Evolutionary conservation across 2,888 invertebrate species (phyloP), one percentile per base, ranked within the genome.

Genomic region (Malthinus flaveolus): DNA sequence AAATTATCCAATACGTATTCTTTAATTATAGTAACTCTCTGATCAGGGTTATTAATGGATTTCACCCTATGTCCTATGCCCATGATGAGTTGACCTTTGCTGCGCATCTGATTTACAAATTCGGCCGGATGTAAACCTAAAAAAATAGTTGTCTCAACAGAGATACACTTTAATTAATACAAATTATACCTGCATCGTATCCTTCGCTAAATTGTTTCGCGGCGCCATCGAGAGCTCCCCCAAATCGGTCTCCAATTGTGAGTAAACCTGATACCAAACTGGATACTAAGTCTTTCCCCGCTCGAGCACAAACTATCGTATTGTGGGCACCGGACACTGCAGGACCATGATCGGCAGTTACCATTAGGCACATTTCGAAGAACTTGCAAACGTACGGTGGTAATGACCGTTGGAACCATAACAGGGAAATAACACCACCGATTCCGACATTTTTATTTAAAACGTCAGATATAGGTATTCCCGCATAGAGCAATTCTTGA

Each of bases 241-340:
- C 99, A 81, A 99, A 99, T 11, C 99, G 85, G 78, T 99, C 98
- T 33, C 98, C 98, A 76, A 99, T 99, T 13, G 99, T 99, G 12
- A 99, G 83, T 44, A 99, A 84, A 1, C 99, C 99, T 66, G 96
- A 96, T 51, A 97, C 31, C 7, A 98, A 85, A 36, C 93, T 94
- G 9, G 98, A 95, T 59, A 99, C 92, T 68, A 99, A 86, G 84
- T 97, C 97, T 84, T 99, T 97, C 67, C 99, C 95, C 62, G 99
- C 95, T 97, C 99, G 64, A 96, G 84, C 7, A 97, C 97, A 74
- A 95, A 97, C 42, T 78, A 99, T 97, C 10, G 97, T 97, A 79
- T 98, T 98, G 81, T 98, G 97, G 0, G 98, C 98, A 0, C 97
- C 99, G 0, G 96, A 96, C 0, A 99, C 98, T 0, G 98, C 98